These are phyloP conservation scores for Campoletis sonorensis DNA, from an alignment of 1,140 invertebrate species.

Conservation along the genomic window DNA sequence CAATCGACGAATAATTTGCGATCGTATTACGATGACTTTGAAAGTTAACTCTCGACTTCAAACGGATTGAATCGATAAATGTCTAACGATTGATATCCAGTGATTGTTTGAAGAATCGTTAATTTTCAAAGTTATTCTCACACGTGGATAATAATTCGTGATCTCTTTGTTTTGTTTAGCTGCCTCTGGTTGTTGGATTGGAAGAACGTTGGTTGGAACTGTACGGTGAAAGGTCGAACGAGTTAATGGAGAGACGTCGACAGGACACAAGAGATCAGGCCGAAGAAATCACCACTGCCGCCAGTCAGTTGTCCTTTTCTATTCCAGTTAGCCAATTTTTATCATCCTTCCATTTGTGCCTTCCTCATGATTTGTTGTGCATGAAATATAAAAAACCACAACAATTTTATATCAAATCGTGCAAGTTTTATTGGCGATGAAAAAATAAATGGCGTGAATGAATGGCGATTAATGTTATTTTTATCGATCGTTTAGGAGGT, in stretches of 20 bases:
- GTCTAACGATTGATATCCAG: not conserved
- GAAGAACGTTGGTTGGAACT: slow-evolving; percentile 87
- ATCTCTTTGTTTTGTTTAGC: slow-evolving; percentile 78
- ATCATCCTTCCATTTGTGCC: not conserved
- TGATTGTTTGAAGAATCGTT: slow-evolving; percentile 26
- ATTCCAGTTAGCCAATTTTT: slow-evolving; percentile 38
- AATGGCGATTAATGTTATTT: slow-evolving; percentile 11
- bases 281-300: slow-evolving; percentile 87
- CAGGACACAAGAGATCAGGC: slow-evolving; percentile 96
- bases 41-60: slow-evolving; percentile 43
- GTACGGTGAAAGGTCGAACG: slow-evolving; percentile 83
- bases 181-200: slow-evolving; percentile 85
- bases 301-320: slow-evolving; percentile 77
- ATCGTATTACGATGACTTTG: slow-evolving; percentile 54
- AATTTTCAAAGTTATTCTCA: slow-evolving; percentile 51
- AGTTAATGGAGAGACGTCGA: slow-evolving; percentile 87
- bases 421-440: no score
- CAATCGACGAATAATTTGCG: slow-evolving; percentile 22
- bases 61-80: not conserved
- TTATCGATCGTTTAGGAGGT: slow-evolving; percentile 64
- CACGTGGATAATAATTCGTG: slow-evolving; percentile 46
- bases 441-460: not conserved
- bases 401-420: no score
- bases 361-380: not conserved
- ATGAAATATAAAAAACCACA: not conserved